Evolutionary conservation across 1,140 invertebrate species (phyloP), one percentile per base, ranked within the genome.

Genomic region (Paralvinella palmiformis): DNA sequence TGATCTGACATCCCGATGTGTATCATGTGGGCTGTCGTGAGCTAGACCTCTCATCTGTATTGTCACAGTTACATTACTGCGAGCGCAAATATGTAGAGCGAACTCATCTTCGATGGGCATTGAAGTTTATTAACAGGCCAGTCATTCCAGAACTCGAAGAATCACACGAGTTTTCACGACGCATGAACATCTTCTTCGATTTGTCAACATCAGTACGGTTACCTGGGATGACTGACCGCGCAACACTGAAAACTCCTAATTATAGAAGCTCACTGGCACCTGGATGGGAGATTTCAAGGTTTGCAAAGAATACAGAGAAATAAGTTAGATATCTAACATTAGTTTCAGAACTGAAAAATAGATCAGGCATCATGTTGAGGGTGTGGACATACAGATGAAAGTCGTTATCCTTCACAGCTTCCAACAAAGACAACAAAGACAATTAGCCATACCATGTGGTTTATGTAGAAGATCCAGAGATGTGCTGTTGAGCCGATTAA

Each of bases 261-360:
- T 63, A 24, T 22, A 68, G 0, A 7, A 70, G 59, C 2, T 64
- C 7, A n/a, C n/a, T n/a, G n/a, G 63, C 64, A 35, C 60, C 66
- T 33, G 69, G 68, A 62, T 71, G 66, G 5, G 63, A 55, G 1
- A 33, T 20, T 27, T 73, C 64, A 41, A 68, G 60, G 32, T 73
- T 71, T 17, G 63, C 63, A 5, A 73, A 13, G 45, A 67, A 68
- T 6, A 68, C 13, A 15, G 53, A 57, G 45, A 70, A 71, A 33
- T 44, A 71, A 52, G 62, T 71, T 3, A 72, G 59, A 29, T 64
- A 68, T 32, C 59, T n/a, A 13, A 65, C 60, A 64, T 70, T 68
- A 37, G 70, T 73, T 20, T 68, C 70, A 65, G 67, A 71, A 27
- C 64, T 70, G 61, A 71, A 70, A 62, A 72, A 70, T 5, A 71